Base-by-base conservation (phyloP, 2,888 invertebrate genomes). In the Thumatha senex region DNA sequence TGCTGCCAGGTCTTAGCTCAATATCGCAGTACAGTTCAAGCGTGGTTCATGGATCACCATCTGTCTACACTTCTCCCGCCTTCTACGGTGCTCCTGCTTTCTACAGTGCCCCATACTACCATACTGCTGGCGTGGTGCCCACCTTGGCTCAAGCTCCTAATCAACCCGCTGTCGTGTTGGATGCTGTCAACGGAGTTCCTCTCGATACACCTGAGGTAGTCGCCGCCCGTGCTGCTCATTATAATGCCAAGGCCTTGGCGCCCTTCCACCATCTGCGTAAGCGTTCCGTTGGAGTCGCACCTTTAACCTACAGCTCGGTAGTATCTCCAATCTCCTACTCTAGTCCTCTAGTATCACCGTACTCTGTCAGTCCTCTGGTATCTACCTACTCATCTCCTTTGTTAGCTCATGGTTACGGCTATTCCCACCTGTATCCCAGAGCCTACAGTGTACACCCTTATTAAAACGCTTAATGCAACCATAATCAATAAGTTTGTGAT, bases 121-220 rank as follows among this genome's bases (percentile, higher is more conserved):
- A 63, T 18, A 49, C 60, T n/a, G 67, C 72, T 11, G 68, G 64
- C 30, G 58, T 72, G 36, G 59, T 70, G 24, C 54, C 72, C 15
- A 61, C 63, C 29, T 60, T 82, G 40, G 69, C 85, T 45, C 86
- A 86, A 63, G 81, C 83, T 24, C 84, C 84, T 40, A 81, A 86
- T 76, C 79, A 88, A 0, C 90, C 92, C 34, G 91, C 90, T 35
- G 82, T 90, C 14, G 85, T 89, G 33, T 66, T 91, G 67, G 87
- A 89, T 45, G 80, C 90, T 38, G 82, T 83, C 40, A 73, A 84
- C 61, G 90, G 91, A 46, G 91, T 91, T 11, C 91, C 92, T 34
- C 77, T 92, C 43, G 90, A 92, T 69, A 92, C 92, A 12, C 88
- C 89, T 57, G 91, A 89, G 56, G 91, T 92, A 9, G 89, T 92